Conservation (phyloP, 2,888 invertebrate genomes). For the Parapristionchus giblindavisi region DNA sequence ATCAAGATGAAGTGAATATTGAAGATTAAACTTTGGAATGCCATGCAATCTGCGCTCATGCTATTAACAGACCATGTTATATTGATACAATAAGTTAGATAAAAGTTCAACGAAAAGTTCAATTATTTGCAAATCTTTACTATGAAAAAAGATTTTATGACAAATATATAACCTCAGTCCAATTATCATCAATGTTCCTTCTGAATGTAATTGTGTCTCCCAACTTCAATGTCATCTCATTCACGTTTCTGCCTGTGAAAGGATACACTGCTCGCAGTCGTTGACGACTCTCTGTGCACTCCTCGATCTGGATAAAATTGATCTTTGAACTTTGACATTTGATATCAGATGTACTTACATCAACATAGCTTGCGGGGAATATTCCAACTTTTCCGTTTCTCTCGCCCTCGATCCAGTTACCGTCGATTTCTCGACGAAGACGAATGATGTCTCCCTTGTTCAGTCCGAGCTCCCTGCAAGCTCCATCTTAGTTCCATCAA, state of each 20-base stretch:
- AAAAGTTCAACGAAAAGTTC: not conserved
- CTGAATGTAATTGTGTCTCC: slow-evolving; percentile 57
- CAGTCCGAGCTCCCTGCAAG: slow-evolving; percentile 59
- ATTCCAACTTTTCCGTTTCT: slow-evolving; percentile 63
- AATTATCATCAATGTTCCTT: slow-evolving; percentile 60
- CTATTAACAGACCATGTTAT: too few relatives aligned
- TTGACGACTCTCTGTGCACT: slow-evolving; percentile 38
- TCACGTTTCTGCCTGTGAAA: slow-evolving; percentile 59
- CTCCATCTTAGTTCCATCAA: not conserved
- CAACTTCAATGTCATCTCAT: slow-evolving; percentile 59
- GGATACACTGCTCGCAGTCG: slow-evolving; percentile 59
- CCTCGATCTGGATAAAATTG: slow-evolving; percentile 29
- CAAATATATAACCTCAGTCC: slow-evolving; percentile 59
- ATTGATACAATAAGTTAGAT: not conserved
- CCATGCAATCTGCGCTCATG: too few relatives aligned
- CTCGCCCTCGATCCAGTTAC: slow-evolving; percentile 66
- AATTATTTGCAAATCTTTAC: too few relatives aligned
- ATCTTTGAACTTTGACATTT: not conserved
- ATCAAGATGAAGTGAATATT: too few relatives aligned
- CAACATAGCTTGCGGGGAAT: slow-evolving; percentile 63
- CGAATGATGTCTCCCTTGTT: slow-evolving; percentile 64
- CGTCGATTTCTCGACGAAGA: slow-evolving; percentile 60
- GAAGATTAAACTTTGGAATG: too few relatives aligned
- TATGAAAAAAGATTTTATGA: too few relatives aligned
- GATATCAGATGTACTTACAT: slow-evolving; percentile 44